Evolutionary conservation across 2,113 vertebrate species (phyloP).

Genomic region (Strigops habroptila): DNA sequence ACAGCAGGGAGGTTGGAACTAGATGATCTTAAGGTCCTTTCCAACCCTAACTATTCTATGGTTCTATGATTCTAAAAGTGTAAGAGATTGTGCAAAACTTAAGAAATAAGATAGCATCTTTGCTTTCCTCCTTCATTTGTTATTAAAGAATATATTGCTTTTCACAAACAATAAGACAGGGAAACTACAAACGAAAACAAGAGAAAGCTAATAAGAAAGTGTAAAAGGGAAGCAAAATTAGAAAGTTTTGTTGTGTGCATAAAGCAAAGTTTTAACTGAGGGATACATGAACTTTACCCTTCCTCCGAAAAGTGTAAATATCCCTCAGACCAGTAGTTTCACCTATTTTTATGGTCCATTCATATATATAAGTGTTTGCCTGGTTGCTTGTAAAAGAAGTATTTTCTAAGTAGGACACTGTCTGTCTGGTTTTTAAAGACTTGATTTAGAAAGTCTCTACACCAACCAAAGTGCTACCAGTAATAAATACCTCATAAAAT

Average conservation of each 20-base stretch:
- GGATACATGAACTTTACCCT: not conserved
- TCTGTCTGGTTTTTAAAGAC: not conserved
- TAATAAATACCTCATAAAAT: not conserved
- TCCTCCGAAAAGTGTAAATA: not conserved
- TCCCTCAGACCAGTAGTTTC: not conserved
- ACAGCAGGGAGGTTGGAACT: no score
- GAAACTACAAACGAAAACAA: not conserved
- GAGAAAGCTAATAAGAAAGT: not conserved
- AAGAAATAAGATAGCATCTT: not conserved
- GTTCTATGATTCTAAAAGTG: no score
- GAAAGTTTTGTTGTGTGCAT: fast-evolving
- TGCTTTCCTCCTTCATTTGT: not conserved
- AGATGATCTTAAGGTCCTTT: no score
- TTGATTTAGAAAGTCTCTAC: not conserved
- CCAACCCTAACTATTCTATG: no score
- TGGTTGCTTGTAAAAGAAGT: not conserved
- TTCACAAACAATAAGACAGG: fast-evolving
- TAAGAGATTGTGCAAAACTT: not conserved
- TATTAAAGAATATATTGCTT: not conserved
- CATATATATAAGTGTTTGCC: not conserved
- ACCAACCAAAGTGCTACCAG: not conserved
- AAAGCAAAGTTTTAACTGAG: not conserved
- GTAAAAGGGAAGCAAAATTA: not conserved
- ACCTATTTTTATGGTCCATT: not conserved
- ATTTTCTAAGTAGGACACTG: not conserved